Evolutionary conservation across 1,140 invertebrate genomes (phyloP).

Genomic region (Drosophila auraria): DNA sequence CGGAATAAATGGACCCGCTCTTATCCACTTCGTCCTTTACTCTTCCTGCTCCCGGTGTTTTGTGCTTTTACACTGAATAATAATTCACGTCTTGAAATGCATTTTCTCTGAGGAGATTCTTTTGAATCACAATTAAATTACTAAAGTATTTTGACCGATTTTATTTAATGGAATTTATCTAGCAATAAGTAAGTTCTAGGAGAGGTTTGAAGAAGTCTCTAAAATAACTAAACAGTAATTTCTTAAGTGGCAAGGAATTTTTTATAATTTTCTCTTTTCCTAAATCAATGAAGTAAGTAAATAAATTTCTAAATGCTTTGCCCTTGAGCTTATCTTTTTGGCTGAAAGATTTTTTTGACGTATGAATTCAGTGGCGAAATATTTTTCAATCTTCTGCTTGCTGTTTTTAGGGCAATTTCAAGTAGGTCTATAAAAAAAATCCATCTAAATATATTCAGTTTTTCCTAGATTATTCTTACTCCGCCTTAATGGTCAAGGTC

Average conservation of each 20-base stretch:
- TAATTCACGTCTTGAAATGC: background rate
- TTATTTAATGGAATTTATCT: background rate
- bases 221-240: too few species aligned
- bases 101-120: background rate
- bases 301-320: background rate
- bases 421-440: background rate
- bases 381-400: background rate
- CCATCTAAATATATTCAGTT: background rate
- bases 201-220: background rate
- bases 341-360: background rate
- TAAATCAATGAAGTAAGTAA: too few species aligned
- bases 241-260: background rate
- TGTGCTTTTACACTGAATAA: slow-evolving; percentile 16
- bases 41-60: background rate
- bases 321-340: background rate
- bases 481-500: background rate
- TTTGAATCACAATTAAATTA: background rate
- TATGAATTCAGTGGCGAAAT: background rate
- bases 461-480: too few species aligned
- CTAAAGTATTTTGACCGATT: background rate
- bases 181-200: background rate
- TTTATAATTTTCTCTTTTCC: too few species aligned
- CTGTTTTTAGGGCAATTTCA: background rate
- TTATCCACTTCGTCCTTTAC: slow-evolving; percentile 1
- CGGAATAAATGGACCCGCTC: slow-evolving; percentile 61